Evolutionary conservation across 2,113 vertebrate species (phyloP), one percentile per base, ranked within the genome.

Genomic region (Sebastes schlegelii): DNA sequence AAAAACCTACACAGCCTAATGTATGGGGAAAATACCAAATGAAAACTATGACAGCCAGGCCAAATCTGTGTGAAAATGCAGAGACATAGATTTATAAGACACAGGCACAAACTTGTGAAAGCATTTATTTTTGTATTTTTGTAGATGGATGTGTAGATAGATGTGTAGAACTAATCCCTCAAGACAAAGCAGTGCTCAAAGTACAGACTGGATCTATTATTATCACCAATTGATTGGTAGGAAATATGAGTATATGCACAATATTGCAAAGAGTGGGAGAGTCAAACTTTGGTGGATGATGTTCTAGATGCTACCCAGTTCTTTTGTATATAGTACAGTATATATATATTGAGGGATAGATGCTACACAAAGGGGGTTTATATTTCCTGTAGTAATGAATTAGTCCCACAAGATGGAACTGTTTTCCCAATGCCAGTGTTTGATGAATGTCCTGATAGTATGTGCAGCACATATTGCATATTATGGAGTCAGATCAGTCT

Each of bases 361-460:
- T 12, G 11, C 21, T 40, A 8, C 43, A 57, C 16, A 54, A 45
- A 26, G 3, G 9, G 6, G 46, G 19, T 26, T 8, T 46, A 19
- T 67, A 61, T 57, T 51, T 34, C 8, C 2, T 86, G 77, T 63
- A 83, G 69, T 86, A 72, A 61, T 55, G 1, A 74, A 46, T 12
- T 40, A 62, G 2, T 76, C 48, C 86, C 84, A 89, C 82, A 80
- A 86, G 83, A 83, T 80, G 86, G 21, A 76, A 84, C 83, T 91
- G 76, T 88, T 87, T 77, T 57, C 7, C 4, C 16, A 13, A 51
- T 43, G 23, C 1, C 8, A 51, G 11, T 67, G 63, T 62, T 63
- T 77, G 11, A n/a, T 34, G 4, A 64, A 54, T 21, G 2, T 1
- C 8, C 21, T 62, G 51, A 46, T 51, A 17, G 5, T 60, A 16